A percentile compares a stretch with the other conserved stretches of the same genome.
phyloP scores from a whole-genome alignment of 2,888 invertebrate genomes.

The Plusia festucae region DNA sequence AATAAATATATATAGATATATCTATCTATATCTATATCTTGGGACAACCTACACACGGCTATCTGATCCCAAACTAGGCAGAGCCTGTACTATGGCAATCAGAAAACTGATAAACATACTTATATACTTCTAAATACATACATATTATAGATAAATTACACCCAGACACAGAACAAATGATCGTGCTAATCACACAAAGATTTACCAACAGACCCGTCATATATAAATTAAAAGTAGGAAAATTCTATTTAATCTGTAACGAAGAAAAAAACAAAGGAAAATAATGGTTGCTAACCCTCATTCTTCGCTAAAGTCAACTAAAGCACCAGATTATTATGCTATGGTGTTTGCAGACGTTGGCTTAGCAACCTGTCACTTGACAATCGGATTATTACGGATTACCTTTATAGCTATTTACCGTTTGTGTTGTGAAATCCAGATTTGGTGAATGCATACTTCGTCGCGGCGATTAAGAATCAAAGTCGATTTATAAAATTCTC shows the following conservation, averaged over 20 bases:
- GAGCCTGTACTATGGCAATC: too few species aligned
- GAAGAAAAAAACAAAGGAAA: not conserved
- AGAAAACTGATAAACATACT: too few species aligned
- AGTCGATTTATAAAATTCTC: too few species aligned
- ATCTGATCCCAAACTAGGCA: too few species aligned
- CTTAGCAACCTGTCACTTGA: constrained; percentile 21
- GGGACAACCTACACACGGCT: too few species aligned
- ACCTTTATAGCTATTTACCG: constrained; percentile 21
- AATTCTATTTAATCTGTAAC: not conserved
- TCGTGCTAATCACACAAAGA: too few species aligned
- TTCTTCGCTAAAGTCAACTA: constrained; percentile 7
- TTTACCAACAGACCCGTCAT: too few species aligned
- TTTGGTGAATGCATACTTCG: not conserved
- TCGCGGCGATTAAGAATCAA: not conserved
- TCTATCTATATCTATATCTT: too few species aligned
- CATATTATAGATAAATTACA: too few species aligned
- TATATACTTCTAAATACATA: too few species aligned
- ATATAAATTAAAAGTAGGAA: not conserved
- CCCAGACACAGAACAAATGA: too few species aligned
- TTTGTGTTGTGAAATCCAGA: constrained; percentile 2
- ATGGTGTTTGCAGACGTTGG: constrained; percentile 20
- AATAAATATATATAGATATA: too few species aligned
- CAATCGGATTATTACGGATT: constrained; percentile 38
- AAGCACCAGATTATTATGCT: constrained; percentile 11
- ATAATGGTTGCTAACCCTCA: constrained; percentile 1